Base-by-base conservation (phyloP, 1,140 invertebrate genomes). In the Solenopsis fugax region DNA sequence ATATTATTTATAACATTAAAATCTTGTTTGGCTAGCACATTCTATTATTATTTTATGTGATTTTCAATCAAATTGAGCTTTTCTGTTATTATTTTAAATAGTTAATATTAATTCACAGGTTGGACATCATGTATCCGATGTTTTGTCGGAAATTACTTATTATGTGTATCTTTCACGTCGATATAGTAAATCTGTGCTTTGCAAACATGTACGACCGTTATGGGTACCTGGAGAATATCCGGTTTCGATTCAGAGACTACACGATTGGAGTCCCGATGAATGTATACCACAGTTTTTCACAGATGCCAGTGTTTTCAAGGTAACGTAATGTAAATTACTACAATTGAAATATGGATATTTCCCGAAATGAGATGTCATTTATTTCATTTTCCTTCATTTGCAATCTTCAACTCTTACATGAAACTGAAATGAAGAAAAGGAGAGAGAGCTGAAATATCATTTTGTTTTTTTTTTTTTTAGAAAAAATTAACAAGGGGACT, bases 201-300 rank as follows among this genome's bases (percentile, higher is more conserved):
- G 98, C 93, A 97, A 98, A 93, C 97, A 99, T 94, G 99, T 99
- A 0, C 95, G 99, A 87, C 97, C 97, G 56, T 97, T 98, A 90
- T 99, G 98, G 98, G 98, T 99, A 48, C 99, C 99, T 1, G 98
- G 98, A 64, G 99, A 99, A 95, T 99, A 99, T 96, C 99, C 99
- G 0, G 97, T 96, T 21, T 98, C 98, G 18, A 98, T 99, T 92
- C 97, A 98, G 92, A 96, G 98, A 54, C 96, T 99, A 90, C 97
- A 98, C 90, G 97, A 98, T 91, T 99, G 99, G 99, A 99, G 98
- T 16, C 99, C 99, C 0, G 99, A 99, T 95, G 99, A 99, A 95
- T 99, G 99, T 94, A 98, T 99, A 95, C 98, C 99, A 67, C 98
- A 99, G 95, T 98, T 99, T 96, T 99, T 97, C 93, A 97, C 97